These are phyloP conservation scores for Otus sunia DNA, from an alignment of 2,113 vertebrate genomes.

Conservation along the genomic window DNA sequence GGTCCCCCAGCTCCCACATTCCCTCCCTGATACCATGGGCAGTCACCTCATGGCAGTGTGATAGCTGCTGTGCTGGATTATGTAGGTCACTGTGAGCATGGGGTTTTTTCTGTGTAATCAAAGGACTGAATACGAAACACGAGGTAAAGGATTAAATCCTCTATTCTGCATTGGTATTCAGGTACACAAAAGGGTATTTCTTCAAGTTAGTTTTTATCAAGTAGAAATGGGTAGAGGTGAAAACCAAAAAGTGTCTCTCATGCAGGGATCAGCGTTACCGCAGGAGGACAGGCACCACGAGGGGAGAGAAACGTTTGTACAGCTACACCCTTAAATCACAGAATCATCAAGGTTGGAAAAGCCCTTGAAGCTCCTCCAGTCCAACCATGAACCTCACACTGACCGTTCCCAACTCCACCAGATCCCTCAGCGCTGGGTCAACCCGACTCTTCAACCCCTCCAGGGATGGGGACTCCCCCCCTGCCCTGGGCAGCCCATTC, in stretches of 20 bases:
- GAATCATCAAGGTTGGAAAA: too few relatives aligned
- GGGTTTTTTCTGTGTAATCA: background rate
- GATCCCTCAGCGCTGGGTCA: too few relatives aligned
- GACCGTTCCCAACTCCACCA: too few relatives aligned
- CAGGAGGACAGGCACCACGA: background rate
- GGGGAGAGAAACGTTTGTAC: background rate
- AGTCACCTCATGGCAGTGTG: background rate
- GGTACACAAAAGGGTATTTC: background rate
- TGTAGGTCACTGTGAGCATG: background rate
- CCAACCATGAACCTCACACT: too few relatives aligned
- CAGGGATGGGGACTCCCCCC: too few relatives aligned
- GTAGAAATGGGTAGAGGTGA: background rate
- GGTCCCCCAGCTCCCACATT: fast-evolving
- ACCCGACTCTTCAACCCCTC: too few relatives aligned
- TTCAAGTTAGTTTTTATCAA: background rate
- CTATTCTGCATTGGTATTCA: background rate
- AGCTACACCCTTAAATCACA: background rate
- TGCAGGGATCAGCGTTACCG: background rate
- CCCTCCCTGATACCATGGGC: background rate
- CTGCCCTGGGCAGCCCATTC: too few relatives aligned
- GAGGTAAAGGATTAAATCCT: background rate
- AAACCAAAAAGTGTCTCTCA: background rate
- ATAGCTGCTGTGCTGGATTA: background rate
- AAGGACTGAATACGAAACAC: background rate
- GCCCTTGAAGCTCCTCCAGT: too few relatives aligned